Percentiles rank a stretch among this genome's conserved stretches.
phyloP scores from a whole-genome alignment of 2,113 vertebrate genomes.

The human region GRCh38 chr11:42420501-42421000 shows the following conservation, averaged over 20 bases:
- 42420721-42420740: not conserved
- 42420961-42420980: not conserved
- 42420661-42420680: not conserved
- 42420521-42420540: not conserved
- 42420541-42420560: not conserved
- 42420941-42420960: not conserved
- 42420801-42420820: not conserved
- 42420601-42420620: not conserved
- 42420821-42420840: not conserved
- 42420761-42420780: not conserved
- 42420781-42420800: not conserved
- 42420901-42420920: not conserved
- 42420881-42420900: not conserved
- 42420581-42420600: not conserved
- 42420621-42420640: not conserved
- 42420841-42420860: not conserved
- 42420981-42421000: not conserved
- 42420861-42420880: not conserved
- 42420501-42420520: not conserved
- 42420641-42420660: not conserved
- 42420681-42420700: not conserved
- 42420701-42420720: not conserved
- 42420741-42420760: not conserved
- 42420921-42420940: not conserved
- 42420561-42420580: not conserved